Evolutionary conservation across 2,888 invertebrate genomes (phyloP).

Genomic region (Falcaria lacertinaria): DNA sequence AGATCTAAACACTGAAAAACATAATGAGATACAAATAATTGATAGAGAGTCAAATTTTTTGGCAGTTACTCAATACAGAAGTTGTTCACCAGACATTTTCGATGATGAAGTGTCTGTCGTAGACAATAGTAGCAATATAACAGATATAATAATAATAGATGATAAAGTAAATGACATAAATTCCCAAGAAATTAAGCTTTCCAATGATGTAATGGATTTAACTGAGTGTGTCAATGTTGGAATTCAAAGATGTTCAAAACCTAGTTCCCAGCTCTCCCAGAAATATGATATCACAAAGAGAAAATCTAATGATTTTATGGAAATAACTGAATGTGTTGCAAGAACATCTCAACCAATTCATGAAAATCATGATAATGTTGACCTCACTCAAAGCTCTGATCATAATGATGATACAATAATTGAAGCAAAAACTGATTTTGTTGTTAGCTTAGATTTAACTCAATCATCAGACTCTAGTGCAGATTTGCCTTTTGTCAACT

Average conservation of each 20-base stretch:
- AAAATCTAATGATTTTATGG: slow-evolving; percentile 56
- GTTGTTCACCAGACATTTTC: slow-evolving; percentile 70
- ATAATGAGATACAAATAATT: slow-evolving; percentile 3
- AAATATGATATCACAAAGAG: slow-evolving; percentile 33
- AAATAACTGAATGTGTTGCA: slow-evolving; percentile 54
- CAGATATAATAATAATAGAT: slow-evolving; percentile 9
- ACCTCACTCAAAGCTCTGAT: slow-evolving; percentile 34
- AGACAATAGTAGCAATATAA: slow-evolving; percentile 14
- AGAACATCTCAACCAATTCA: slow-evolving; percentile 22
- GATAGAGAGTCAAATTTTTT: slow-evolving; percentile 7
- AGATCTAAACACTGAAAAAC: slow-evolving; percentile 3
- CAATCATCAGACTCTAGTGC: slow-evolving; percentile 49
- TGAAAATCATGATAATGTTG: slow-evolving; percentile 30
- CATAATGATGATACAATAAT: slow-evolving; percentile 5
- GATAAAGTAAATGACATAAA: slow-evolving; percentile 15
- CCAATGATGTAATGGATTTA: slow-evolving; percentile 40
- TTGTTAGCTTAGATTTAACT: slow-evolving; percentile 42
- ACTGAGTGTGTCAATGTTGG: slow-evolving; percentile 35
- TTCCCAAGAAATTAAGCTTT: slow-evolving; percentile 14
- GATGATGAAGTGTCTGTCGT: slow-evolving; percentile 56
- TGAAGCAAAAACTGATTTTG: slow-evolving; percentile 4
- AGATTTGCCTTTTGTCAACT: slow-evolving; percentile 43
- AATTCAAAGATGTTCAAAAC: neutral
- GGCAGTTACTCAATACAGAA: slow-evolving; percentile 33
- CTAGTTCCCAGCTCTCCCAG: slow-evolving; percentile 20